phyloP scores from a whole-genome alignment of 2,888 invertebrate species.

The Ditula angustiorana region DNA sequence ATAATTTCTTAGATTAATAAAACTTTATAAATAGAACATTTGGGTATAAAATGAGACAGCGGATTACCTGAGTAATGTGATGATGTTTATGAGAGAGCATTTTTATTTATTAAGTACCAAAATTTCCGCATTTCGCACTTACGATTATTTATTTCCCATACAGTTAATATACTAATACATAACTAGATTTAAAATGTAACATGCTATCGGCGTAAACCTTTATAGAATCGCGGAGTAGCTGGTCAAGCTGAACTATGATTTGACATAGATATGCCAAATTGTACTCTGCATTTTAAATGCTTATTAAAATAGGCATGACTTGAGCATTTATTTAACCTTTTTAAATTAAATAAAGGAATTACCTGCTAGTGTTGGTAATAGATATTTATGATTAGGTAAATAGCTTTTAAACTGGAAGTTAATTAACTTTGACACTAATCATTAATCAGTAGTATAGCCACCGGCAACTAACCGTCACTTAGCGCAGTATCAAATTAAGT shows the following conservation, averaged over 20 bases:
- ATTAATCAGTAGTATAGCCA: background rate
- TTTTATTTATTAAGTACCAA: too few species aligned
- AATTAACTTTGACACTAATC: background rate
- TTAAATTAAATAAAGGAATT: background rate
- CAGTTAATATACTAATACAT: too few species aligned
- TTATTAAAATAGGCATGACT: background rate
- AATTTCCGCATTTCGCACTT: too few species aligned
- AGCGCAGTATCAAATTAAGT: slow-evolving; percentile 72
- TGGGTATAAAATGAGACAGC: too few species aligned
- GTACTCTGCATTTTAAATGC: background rate
- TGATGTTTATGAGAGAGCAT: too few species aligned
- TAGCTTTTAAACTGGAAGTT: background rate
- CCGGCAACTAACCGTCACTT: background rate
- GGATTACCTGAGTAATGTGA: too few species aligned
- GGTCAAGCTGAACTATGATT: background rate
- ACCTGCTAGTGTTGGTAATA: background rate
- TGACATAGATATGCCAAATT: background rate
- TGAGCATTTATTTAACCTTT: background rate
- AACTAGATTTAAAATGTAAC: too few species aligned
- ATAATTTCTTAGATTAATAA: too few species aligned
- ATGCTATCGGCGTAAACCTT: background rate
- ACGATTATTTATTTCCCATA: too few species aligned
- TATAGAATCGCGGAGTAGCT: background rate
- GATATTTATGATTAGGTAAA: background rate
- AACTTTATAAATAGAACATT: too few species aligned